Conservation (phyloP, 2,113 vertebrate species). For the Caranx melampygus region DNA sequence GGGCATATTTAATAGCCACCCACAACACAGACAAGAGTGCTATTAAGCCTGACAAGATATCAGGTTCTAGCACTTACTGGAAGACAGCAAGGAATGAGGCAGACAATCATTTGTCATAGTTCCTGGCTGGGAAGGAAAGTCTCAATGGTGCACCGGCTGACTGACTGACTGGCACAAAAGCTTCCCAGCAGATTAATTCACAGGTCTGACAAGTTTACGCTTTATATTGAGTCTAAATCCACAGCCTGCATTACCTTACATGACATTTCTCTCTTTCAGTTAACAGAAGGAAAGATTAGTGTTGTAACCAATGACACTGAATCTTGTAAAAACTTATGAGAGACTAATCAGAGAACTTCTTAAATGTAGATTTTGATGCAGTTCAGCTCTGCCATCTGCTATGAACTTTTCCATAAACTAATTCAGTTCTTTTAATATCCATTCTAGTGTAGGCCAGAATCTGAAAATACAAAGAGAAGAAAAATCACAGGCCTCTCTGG, state of each 20-base stretch:
- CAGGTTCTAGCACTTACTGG: constrained; percentile 75
- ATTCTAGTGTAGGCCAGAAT: neutral
- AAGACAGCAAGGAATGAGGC: constrained; percentile 53
- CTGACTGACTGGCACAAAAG: constrained; percentile 7
- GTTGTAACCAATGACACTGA: neutral
- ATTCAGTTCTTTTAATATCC: neutral
- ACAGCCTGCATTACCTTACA: neutral
- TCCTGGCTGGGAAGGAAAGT: constrained; percentile 46
- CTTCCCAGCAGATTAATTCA: neutral
- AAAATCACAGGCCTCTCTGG: neutral
- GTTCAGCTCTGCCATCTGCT: neutral
- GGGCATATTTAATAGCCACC: constrained; percentile 9
- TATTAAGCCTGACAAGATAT: constrained; percentile 50
- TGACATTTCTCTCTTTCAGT: neutral
- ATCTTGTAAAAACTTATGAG: neutral
- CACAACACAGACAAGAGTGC: constrained; percentile 29
- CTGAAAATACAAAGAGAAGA: neutral
- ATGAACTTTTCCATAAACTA: neutral
- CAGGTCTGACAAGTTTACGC: neutral
- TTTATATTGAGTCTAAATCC: neutral
- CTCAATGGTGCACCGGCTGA: constrained; percentile 19
- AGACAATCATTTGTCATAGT: constrained; percentile 69
- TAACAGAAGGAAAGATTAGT: neutral
- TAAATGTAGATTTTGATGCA: too few species aligned
- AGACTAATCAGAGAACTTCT: neutral